phyloP scores from a whole-genome alignment of 2,888 invertebrate genomes.

The Scaptomyza polygonia region DNA sequence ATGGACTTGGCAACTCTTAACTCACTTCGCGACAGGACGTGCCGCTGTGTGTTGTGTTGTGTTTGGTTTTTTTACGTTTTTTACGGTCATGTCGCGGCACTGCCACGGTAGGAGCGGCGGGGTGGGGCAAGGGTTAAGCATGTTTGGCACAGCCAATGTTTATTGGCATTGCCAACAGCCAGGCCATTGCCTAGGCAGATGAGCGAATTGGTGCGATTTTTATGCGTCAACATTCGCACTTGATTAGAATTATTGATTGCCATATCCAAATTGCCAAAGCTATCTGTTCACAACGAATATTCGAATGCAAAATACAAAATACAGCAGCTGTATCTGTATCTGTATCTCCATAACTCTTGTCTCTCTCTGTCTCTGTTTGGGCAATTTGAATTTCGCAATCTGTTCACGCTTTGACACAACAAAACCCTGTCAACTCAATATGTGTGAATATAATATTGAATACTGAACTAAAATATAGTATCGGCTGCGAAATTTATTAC shows the following conservation, averaged over 20 bases:
- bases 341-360: background rate
- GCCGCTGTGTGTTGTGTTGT: constrained; percentile 51
- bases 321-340: constrained; percentile 3
- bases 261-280: constrained; percentile 56
- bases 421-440: constrained; percentile 1
- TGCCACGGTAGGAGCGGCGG: background rate
- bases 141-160: constrained; percentile 53
- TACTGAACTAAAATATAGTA: background rate
- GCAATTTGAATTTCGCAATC: constrained; percentile 29
- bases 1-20: constrained; percentile 42
- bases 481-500: background rate
- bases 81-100: constrained; percentile 70
- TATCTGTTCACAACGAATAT: constrained; percentile 42
- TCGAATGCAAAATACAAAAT: constrained; percentile 4
- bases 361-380: constrained; percentile 11
- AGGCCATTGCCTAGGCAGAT: constrained; percentile 46
- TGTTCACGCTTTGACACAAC: constrained; percentile 21
- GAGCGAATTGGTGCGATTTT: constrained; percentile 65
- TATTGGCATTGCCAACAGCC: constrained; percentile 37
- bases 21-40: constrained; percentile 39
- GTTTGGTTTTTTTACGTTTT: constrained; percentile 32
- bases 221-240: constrained; percentile 78
- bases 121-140: constrained; percentile 8
- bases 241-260: constrained; percentile 81
- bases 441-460: background rate